Base-by-base conservation (phyloP, 2,888 invertebrate species). In the Cantharis flavilabris region DNA sequence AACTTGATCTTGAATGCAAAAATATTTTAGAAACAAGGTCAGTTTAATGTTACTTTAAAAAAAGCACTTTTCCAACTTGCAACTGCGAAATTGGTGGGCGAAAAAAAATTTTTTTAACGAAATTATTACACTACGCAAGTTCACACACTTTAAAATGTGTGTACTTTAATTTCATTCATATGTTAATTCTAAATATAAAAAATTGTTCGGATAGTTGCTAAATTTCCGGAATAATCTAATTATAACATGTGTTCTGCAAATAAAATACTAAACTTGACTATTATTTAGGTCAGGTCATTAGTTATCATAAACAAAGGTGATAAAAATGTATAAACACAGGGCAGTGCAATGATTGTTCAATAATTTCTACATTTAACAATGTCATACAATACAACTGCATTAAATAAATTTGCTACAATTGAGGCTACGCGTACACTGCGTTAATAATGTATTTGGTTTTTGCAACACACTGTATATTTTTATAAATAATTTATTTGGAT, bases 201-300 rank as follows among this genome's bases (percentile, higher is more conserved):
- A 49, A 49, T 49, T 49, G 49, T 49, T 49, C 49, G n/a, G 49
- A 49, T 49, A 49, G 49, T 49, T 49, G 49, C 49, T 49, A 49
- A 49, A 49, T 49, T 49, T 49, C 49, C 49, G 49, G 49, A 49
- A 49, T 49, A 49, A 49, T 49, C 49, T 49, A 49, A 49, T 49
- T 49, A 49, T 49, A 49, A 49, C 49, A 49, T 49, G 49, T 49
- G 49, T 9, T 49, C 49, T 49, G 49, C 49, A 49, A 49, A 49
- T n/a, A 49, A 49, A 49, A n/a, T 49, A 49, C 49, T 49, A 49
- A 49, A 49, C 49, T 49, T 49, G 49, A 49, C 49, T 49, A 49
- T 67, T 67, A 67, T 67, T 26, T 67, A 67, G 65, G 65, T 67
- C 65, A 67, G 65, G 65, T 67, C 65, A 67, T 14, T 67, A 26